Evolutionary conservation across 2,797 vertebrate genomes (phyloP), one percentile per base, ranked within the genome.

Genomic region (Champsocephalus esox): DNA sequence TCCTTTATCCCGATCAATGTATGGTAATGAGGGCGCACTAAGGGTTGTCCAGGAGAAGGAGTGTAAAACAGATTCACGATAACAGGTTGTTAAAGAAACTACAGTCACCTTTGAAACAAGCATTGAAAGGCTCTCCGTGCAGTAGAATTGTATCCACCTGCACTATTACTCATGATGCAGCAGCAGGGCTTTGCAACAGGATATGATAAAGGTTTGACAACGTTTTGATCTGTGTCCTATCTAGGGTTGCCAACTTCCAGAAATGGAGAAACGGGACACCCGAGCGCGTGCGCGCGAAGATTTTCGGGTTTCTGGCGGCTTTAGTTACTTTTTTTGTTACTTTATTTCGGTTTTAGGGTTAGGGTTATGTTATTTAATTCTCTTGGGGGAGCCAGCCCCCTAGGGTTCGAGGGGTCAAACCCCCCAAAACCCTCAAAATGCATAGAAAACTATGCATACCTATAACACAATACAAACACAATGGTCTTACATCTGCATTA

Each of bases 1-100:
- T 87, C 83, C 74, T 89, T 90, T 86, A 80, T 87, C 84, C 68
- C 45, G 77, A 93, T 92, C 91, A 77, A 92, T 92, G 88, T 70
- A 87, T 87, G 88, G 69, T 91, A 92, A 93, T 92, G 82, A 92
- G 77, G 61, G 58, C 82, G 77, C 73, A 74, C 73, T 78, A 45
- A 74, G 78, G 79, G 74, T 81, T 75, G 71, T 87, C 68, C 67
- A 91, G 65, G 71, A 81, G 62, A 86, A 73, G 56, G 44, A 83
- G 52, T 74, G 67, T 19, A 73, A 85, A 82, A 84, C 84, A 65
- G 86, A 83, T 59, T 48, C 56, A 49, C 62, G 49, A 76, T 74
- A 80, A 55, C 73, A 80, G 77, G 75, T 73, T 72, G 76, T 82
- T 77, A 77, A 73, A 70, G 70, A 66, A 68, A 79, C 72, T 78